Evolutionary conservation across 1,140 invertebrate genomes (phyloP).

Genomic region (Zaprionus inermis): DNA sequence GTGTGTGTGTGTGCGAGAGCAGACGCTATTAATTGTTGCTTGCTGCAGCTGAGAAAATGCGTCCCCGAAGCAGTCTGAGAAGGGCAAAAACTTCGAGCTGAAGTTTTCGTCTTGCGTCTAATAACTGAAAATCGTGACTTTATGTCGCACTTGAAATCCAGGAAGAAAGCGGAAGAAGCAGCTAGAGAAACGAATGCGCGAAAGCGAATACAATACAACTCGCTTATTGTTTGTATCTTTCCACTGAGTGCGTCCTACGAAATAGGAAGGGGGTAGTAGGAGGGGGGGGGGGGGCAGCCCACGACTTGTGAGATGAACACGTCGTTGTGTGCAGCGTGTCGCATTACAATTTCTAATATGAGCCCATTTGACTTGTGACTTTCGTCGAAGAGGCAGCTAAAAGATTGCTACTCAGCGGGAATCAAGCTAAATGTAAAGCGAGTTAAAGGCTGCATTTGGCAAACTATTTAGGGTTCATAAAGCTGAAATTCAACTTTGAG

Average conservation of each 20-base stretch:
- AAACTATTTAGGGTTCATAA: no score
- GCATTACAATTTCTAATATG: constrained; percentile 73
- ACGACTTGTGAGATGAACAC: constrained; percentile 76
- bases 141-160: constrained; percentile 75
- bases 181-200: constrained; percentile 15
- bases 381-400: constrained; percentile 24
- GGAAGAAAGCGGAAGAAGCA: constrained; percentile 28
- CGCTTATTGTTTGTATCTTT: constrained; percentile 54
- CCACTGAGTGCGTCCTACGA: constrained; percentile 20
- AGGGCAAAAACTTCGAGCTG: constrained; percentile 12
- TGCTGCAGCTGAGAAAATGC: constrained; percentile 61
- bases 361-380: constrained; percentile 39
- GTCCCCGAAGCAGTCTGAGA: constrained; percentile 20
- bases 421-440: constrained; percentile 2
- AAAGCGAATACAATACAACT: constrained; percentile 51
- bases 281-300: constrained; percentile 35
- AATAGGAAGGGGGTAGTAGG: neutral
- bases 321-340: constrained; percentile 58
- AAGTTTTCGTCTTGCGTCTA: constrained; percentile 66
- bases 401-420: constrained; percentile 24
- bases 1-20: constrained; percentile 30
- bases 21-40: constrained; percentile 81
- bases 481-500: no score
- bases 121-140: constrained; percentile 82
- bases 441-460: neutral